These are phyloP conservation scores for Dendropsophus ebraccatus DNA, from an alignment of 2,113 vertebrate genomes.

Conservation along the genomic window DNA sequence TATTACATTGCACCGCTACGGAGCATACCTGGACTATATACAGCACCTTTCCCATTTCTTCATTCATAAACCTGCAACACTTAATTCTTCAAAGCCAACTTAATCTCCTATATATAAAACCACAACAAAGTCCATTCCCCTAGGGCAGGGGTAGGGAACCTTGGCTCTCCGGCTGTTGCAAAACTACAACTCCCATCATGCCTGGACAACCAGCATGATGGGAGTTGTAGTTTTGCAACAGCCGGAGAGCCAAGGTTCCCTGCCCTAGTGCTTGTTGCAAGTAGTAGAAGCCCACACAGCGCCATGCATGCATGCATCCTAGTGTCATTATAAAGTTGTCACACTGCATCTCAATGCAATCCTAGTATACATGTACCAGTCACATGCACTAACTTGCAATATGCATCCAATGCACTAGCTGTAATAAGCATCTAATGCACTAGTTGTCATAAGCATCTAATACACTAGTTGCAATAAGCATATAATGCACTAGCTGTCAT, in stretches of 20 bases:
- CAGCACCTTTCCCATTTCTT: not conserved
- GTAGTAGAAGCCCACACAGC: not conserved
- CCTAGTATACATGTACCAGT: too few relatives aligned
- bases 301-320: too few relatives aligned
- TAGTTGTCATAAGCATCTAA: too few relatives aligned
- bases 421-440: not conserved
- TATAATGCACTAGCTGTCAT: not conserved
- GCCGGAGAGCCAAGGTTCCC: too few relatives aligned
- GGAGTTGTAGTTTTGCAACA: too few relatives aligned
- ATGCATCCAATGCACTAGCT: not conserved
- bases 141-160: too few relatives aligned
- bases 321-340: not conserved
- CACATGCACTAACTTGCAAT: too few relatives aligned
- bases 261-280: too few relatives aligned
- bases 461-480: not conserved
- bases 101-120: not conserved
- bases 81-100: not conserved
- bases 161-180: too few relatives aligned
- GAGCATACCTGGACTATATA: not conserved
- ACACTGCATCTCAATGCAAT: not conserved
- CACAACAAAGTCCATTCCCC: not conserved
- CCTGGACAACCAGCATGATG: too few relatives aligned
- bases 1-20: not conserved
- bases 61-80: too few relatives aligned
- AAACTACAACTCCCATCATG: too few relatives aligned